A percentile compares a stretch with the other conserved stretches of the same genome.
Conservation (phyloP, 1,140 invertebrate species). For the Oryzaephilus surinamensis region DNA sequence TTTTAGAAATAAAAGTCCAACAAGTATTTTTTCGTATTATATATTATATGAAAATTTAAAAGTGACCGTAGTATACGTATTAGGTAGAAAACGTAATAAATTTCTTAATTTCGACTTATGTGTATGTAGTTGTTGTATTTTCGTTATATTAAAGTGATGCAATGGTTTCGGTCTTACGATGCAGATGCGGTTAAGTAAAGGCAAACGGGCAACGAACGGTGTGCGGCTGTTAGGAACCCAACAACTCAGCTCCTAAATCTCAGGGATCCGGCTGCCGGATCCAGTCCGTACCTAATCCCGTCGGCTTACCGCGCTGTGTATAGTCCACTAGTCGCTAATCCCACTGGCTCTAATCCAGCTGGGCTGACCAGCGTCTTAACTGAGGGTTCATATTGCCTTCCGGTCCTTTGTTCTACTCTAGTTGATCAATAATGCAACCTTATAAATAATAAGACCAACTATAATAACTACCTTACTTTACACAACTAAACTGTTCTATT, state of each 20-base stretch:
- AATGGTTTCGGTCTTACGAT: constrained; percentile 27
- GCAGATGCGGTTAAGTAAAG: too few species aligned
- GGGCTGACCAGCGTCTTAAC: constrained; percentile 38
- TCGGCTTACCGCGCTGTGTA: constrained; percentile 35
- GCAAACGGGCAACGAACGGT: too few species aligned
- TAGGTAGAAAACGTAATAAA: too few species aligned
- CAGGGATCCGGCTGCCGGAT: constrained; percentile 29
- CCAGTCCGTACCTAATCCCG: constrained; percentile 33
- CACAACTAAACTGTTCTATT: neutral
- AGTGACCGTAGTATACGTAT: too few species aligned
- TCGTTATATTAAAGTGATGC: constrained; percentile 30
- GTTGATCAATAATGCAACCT: constrained; percentile 38
- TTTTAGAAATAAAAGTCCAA: too few species aligned
- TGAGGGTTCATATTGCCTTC: constrained; percentile 36
- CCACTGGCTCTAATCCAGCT: constrained; percentile 34
- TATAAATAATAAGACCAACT: constrained; percentile 36
- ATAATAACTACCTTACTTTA: constrained; percentile 20
- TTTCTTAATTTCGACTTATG: too few species aligned
- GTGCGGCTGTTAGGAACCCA: constrained; percentile 4
- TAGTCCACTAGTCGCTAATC: constrained; percentile 38
- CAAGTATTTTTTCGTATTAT: too few species aligned
- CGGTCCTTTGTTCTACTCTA: constrained; percentile 32
- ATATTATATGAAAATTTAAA: too few species aligned
- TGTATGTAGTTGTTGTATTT: too few species aligned
- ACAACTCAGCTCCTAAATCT: constrained; percentile 30